Conservation (phyloP, 2,797 vertebrate species). For the Anisognathus igniventris region DNA sequence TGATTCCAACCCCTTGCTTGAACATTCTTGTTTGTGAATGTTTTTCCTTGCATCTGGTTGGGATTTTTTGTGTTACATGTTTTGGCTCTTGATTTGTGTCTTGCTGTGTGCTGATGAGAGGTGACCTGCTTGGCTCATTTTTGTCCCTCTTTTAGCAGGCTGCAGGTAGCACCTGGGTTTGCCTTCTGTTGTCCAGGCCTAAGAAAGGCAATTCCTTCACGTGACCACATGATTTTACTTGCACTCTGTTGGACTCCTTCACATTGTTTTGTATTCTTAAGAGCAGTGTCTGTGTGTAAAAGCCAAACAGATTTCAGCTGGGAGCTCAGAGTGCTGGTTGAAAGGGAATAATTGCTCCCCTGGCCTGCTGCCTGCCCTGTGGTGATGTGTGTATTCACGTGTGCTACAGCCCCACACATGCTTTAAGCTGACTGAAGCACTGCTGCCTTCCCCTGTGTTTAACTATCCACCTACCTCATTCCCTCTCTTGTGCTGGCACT, state of each 20-base stretch:
- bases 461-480: background rate
- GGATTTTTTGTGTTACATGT: background rate
- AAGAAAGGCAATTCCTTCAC: background rate
- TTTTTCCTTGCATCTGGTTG: rapidly evolving
- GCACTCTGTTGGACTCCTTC: background rate
- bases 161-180: background rate
- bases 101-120: background rate
- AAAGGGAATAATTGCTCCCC: rapidly evolving
- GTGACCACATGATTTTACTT: background rate
- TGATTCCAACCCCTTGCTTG: background rate
- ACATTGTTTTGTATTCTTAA: background rate
- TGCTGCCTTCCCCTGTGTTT: background rate
- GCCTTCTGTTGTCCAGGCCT: background rate
- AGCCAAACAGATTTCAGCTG: background rate
- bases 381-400: rapidly evolving
- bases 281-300: background rate
- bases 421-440: background rate
- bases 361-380: rapidly evolving
- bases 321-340: background rate
- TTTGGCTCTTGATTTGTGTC: background rate
- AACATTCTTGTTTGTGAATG: background rate
- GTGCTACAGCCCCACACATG: rapidly evolving
- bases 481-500: background rate
- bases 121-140: background rate
- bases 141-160: background rate